Conservation (phyloP, 2,113 vertebrate genomes). For the Elachura formosa region DNA sequence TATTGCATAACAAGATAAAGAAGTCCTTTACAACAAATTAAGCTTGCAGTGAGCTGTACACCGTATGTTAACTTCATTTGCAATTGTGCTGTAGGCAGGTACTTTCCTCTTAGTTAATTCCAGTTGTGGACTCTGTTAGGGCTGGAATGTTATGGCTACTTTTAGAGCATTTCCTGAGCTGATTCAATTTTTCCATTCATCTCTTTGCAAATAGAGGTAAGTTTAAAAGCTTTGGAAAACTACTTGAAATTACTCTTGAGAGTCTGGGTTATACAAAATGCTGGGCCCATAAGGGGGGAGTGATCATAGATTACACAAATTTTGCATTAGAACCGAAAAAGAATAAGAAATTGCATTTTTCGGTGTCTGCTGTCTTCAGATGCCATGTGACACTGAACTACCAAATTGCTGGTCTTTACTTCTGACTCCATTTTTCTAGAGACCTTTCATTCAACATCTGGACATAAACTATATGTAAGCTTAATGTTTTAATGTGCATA, state of each 20-base stretch:
- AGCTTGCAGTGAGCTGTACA: neutral
- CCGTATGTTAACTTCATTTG: neutral
- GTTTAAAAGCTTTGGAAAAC: conserved; percentile 15
- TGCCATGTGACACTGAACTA: neutral
- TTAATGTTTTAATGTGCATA: neutral
- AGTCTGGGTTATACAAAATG: neutral
- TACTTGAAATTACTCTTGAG: neutral
- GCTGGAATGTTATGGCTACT: neutral
- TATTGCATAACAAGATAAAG: neutral
- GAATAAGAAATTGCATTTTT: neutral
- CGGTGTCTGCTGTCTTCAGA: neutral
- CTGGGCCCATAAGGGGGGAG: neutral
- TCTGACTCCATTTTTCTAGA: neutral
- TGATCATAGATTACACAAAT: neutral
- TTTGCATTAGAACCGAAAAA: neutral
- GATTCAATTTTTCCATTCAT: conserved; percentile 44
- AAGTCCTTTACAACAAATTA: neutral
- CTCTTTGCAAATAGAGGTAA: conserved; percentile 23
- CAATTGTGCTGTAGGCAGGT: neutral
- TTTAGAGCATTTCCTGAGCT: neutral
- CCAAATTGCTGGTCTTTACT: neutral
- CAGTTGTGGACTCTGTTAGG: neutral
- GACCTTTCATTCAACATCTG: neutral
- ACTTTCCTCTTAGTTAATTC: neutral
- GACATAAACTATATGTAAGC: neutral